phyloP scores from a whole-genome alignment of 2,888 invertebrate genomes.

The Leistus spinibarbis region DNA sequence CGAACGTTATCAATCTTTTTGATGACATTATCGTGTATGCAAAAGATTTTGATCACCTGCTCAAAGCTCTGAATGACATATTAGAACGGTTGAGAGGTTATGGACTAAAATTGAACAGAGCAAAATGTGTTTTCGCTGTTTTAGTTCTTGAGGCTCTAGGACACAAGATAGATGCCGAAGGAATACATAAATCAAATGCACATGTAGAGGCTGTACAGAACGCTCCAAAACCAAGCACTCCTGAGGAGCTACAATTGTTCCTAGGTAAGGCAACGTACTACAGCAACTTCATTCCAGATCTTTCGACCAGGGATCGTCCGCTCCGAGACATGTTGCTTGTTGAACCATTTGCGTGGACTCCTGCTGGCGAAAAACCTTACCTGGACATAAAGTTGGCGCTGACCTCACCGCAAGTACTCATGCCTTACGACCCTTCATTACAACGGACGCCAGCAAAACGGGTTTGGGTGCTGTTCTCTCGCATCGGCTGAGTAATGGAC shows the following conservation, averaged over 20 bases:
- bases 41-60: constrained; percentile 13
- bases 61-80: background rate
- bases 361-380: constrained; percentile 11
- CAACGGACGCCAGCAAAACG: constrained; percentile 41
- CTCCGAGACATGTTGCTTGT: constrained; percentile 23
- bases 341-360: constrained; percentile 33
- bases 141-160: constrained; percentile 29
- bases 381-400: constrained; percentile 9
- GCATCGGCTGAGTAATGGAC: constrained; percentile 23
- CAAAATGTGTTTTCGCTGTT: constrained; percentile 24
- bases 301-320: constrained; percentile 40
- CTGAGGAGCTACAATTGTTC: constrained; percentile 33
- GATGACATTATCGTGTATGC: constrained; percentile 20
- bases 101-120: constrained; percentile 35
- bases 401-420: constrained; percentile 41
- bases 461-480: constrained; percentile 41
- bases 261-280: constrained; percentile 39
- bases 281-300: constrained; percentile 39
- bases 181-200: constrained; percentile 25
- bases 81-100: constrained; percentile 26
- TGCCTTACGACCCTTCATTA: constrained; percentile 34
- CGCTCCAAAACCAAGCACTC: constrained; percentile 38
- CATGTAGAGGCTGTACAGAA: constrained; percentile 40
- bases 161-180: constrained; percentile 37
- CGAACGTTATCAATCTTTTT: constrained; percentile 19